These are phyloP conservation scores for Pollachius pollachius DNA, from an alignment of 2,113 vertebrate genomes.

Conservation along the genomic window DNA sequence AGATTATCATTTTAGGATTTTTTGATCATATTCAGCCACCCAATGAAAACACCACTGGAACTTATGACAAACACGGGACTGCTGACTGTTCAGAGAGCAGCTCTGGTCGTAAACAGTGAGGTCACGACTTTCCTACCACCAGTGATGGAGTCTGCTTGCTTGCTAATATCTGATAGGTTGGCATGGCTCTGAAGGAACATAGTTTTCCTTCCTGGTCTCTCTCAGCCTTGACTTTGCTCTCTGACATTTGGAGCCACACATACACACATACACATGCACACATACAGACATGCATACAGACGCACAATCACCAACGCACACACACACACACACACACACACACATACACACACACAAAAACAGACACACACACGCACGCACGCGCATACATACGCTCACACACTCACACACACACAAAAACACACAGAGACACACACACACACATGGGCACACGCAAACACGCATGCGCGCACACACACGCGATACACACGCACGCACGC, in stretches of 20 bases:
- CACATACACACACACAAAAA: neutral
- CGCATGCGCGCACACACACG: neutral
- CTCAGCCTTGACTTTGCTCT: neutral
- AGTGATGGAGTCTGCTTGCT: too few species aligned
- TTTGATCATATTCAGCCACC: too few species aligned
- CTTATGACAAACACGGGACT: too few species aligned
- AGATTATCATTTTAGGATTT: too few species aligned
- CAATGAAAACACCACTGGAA: too few species aligned
- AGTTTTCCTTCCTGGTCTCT: constrained; percentile 21
- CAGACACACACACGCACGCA: neutral
- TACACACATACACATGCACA: neutral
- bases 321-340: too few species aligned
- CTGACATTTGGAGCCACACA: constrained; percentile 2
- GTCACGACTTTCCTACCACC: too few species aligned
- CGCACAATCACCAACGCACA: neutral
- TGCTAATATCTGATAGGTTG: constrained; percentile 4
- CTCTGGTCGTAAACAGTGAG: too few species aligned
- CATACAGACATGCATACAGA: neutral
- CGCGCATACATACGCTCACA: neutral
- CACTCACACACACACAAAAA: neutral
- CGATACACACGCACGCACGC: neutral
- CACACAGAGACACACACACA: neutral
- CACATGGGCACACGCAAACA: constrained; percentile 7
- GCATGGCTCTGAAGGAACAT: constrained; percentile 24
- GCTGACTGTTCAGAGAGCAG: too few species aligned